phyloP scores from a whole-genome alignment of 2,888 invertebrate species.

The Harpagoxenus sublaevis region DNA sequence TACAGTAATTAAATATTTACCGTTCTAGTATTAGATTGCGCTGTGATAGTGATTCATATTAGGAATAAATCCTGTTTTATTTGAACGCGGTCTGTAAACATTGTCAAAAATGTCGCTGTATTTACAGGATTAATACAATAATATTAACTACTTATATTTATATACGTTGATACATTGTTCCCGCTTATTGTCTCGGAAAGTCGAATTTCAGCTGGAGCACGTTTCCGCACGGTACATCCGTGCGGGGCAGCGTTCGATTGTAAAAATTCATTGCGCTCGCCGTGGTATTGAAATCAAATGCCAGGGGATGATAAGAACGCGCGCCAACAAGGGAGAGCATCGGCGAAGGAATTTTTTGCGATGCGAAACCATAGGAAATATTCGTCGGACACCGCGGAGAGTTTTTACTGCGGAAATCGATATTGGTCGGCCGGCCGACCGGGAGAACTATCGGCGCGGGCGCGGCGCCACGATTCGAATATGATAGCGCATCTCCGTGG shows the following conservation, averaged over 20 bases:
- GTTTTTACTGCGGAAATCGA: constrained; percentile 48
- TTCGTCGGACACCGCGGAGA: constrained; percentile 37
- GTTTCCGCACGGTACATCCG: not conserved
- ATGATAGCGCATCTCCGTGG: constrained; percentile 46
- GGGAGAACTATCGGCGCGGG: constrained; percentile 17
- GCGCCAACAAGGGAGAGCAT: constrained; percentile 28
- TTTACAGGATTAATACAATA: not conserved
- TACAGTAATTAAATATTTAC: constrained; percentile 33
- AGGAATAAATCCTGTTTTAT: not conserved
- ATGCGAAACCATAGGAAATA: constrained; percentile 41
- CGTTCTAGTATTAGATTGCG: not conserved
- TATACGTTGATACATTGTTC: not conserved
- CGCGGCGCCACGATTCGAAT: constrained; percentile 31
- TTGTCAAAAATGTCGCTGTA: too few relatives aligned
- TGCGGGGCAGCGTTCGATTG: not conserved
- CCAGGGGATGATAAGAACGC: constrained; percentile 36
- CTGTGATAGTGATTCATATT: not conserved
- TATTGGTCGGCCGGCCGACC: constrained; percentile 27
- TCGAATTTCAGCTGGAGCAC: constrained; percentile 18
- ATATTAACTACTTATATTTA: too few relatives aligned
- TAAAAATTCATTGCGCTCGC: constrained; percentile 46
- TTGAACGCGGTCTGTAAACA: not conserved
- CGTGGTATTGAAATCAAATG: constrained; percentile 41
- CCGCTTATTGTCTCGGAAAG: constrained; percentile 8
- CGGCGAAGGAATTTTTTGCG: constrained; percentile 43